A percentile compares a stretch with the other conserved stretches of the same genome.
These are phyloP conservation scores for Probaryconus sp. DNA, from an alignment of 1,140 invertebrate genomes.

Conservation along the genomic window DNA sequence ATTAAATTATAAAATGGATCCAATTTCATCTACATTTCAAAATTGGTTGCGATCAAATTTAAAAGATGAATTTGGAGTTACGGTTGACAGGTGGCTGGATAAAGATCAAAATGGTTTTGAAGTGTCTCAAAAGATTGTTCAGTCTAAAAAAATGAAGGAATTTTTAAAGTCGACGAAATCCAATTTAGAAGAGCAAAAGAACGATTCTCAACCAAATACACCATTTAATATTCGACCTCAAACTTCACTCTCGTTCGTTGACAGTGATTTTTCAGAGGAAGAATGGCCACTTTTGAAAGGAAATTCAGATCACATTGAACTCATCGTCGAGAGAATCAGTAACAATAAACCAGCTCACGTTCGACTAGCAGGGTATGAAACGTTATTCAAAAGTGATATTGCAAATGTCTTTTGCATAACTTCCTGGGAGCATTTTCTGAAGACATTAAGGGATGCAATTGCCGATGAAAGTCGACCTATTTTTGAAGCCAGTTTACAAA, in stretches of 20 bases:
- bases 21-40: conserved; percentile 59
- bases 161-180: conserved; percentile 63
- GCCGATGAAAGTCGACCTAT: conserved; percentile 70
- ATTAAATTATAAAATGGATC: conserved; percentile 14
- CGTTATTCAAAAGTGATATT: conserved; percentile 69
- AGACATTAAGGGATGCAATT: conserved; percentile 66
- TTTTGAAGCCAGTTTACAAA: conserved; percentile 73
- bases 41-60: conserved; percentile 71
- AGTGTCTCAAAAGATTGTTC: conserved; percentile 66
- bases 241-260: conserved; percentile 63
- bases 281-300: conserved; percentile 67
- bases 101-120: conserved; percentile 55
- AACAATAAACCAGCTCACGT: conserved; percentile 72
- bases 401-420: conserved; percentile 59
- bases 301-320: conserved; percentile 52
- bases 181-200: conserved; percentile 56
- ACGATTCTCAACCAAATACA: conserved; percentile 13
- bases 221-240: conserved; percentile 47
- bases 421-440: conserved; percentile 68
- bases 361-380: conserved; percentile 72
- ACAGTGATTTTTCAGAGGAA: conserved; percentile 67
- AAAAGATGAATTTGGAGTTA: conserved; percentile 67
- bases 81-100: conserved; percentile 64
- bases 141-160: conserved; percentile 67
- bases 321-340: conserved; percentile 69